These are phyloP conservation scores for Puffinus mauretanicus DNA, from an alignment of 2,113 vertebrate species.

Conservation along the genomic window DNA sequence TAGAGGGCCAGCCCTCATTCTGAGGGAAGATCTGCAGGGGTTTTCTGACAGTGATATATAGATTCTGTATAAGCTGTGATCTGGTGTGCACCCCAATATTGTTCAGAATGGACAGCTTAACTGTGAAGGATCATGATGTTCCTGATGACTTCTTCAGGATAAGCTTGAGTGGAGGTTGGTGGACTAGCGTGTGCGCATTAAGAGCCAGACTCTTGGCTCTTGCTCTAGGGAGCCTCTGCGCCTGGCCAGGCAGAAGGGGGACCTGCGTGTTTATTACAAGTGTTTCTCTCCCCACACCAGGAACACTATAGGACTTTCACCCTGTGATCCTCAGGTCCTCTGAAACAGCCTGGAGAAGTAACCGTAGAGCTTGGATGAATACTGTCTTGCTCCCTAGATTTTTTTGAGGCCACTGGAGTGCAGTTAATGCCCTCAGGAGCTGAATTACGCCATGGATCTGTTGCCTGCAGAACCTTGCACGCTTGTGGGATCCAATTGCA, in stretches of 20 bases:
- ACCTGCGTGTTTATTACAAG: neutral
- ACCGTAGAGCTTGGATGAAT: neutral
- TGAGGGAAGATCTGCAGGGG: neutral
- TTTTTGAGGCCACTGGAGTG: neutral
- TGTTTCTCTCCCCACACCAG: neutral
- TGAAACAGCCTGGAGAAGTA: neutral
- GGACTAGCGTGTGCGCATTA: rapidly evolving
- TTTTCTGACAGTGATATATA: neutral
- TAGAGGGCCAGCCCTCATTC: neutral
- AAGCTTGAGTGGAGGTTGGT: neutral
- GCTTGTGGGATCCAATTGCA: neutral
- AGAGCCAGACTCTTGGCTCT: neutral
- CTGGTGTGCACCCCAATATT: neutral
- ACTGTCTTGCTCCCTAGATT: neutral
- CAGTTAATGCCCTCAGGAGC: neutral
- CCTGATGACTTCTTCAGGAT: neutral
- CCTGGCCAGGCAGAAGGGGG: neutral
- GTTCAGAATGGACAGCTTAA: neutral
- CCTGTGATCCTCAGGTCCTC: neutral
- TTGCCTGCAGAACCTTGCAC: neutral
- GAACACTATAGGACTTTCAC: neutral
- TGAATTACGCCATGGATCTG: neutral
- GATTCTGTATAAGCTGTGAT: neutral
- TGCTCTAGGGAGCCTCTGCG: neutral
- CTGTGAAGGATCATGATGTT: neutral